These are phyloP conservation scores for Ophion costatus DNA, from an alignment of 2,888 invertebrate genomes.

Conservation along the genomic window DNA sequence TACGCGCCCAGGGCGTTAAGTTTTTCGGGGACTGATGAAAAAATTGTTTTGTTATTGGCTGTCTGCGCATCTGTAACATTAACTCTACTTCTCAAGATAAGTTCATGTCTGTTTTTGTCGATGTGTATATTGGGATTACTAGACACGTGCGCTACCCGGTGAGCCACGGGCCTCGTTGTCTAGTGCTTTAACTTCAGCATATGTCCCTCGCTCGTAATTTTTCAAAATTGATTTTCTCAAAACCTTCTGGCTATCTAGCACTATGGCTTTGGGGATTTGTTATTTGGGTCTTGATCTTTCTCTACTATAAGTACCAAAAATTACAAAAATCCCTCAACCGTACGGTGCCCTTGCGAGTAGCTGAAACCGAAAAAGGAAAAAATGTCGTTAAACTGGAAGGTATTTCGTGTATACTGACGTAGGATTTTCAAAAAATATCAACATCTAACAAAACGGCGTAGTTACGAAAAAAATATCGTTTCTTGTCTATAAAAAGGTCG, in stretches of 20 bases:
- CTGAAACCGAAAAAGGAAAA: no score
- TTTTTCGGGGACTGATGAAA: conserved; percentile 24
- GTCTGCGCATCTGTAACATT: not conserved
- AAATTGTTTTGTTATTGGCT: conserved; percentile 12
- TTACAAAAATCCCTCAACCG: conserved; percentile 27
- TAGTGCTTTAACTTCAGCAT: no score
- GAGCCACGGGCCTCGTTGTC: no score
- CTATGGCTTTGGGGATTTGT: conserved; percentile 20
- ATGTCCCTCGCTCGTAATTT: not conserved
- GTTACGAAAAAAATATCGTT: no score
- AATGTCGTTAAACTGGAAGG: no score
- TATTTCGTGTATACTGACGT: no score
- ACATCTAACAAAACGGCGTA: no score
- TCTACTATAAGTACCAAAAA: conserved; percentile 30
- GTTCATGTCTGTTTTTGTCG: not conserved
- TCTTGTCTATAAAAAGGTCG: no score
- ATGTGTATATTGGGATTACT: not conserved
- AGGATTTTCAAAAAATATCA: no score
- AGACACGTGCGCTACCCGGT: no score
- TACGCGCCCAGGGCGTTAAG: conserved; percentile 49
- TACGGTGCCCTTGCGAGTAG: conserved; percentile 2
- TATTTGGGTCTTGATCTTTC: conserved; percentile 24
- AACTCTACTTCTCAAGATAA: not conserved
- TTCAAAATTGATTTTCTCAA: no score
- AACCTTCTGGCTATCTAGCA: conserved; percentile 24